phyloP scores from a whole-genome alignment of 2,888 invertebrate genomes.

The Drosophila dives region DNA sequence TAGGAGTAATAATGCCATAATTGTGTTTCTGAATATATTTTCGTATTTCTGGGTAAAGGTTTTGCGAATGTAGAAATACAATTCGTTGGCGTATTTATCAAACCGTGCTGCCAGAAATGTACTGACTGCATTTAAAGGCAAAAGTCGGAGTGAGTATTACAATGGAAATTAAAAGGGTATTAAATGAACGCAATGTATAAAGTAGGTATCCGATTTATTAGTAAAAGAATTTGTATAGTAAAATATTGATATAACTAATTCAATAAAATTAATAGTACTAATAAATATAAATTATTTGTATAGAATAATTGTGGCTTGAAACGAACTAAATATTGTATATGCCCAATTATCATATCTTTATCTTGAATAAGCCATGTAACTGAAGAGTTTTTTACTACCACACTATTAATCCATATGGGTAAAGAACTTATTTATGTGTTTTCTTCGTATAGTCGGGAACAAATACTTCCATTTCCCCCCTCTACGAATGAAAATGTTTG shows the following conservation, averaged over 20 bases:
- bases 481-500: constrained; percentile 11
- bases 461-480: background rate
- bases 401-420: constrained; percentile 35
- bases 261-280: background rate
- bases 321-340: background rate
- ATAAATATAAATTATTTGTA: background rate
- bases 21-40: background rate
- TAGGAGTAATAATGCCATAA: background rate
- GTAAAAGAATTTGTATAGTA: too few species aligned
- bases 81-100: constrained; percentile 9
- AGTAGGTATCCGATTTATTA: background rate
- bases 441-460: constrained; percentile 18
- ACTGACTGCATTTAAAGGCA: background rate
- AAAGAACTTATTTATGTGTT: constrained; percentile 40
- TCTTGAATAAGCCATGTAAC: constrained; percentile 4
- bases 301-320: background rate
- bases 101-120: background rate
- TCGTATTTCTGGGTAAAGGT: background rate
- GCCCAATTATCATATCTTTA: background rate
- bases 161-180: background rate
- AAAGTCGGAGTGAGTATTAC: background rate
- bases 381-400: constrained; percentile 12
- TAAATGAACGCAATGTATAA: background rate
- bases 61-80: too few species aligned
- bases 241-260: too few species aligned